Conservation (phyloP, 1,140 invertebrate genomes). For the Cyphomyrmex costatus region DNA sequence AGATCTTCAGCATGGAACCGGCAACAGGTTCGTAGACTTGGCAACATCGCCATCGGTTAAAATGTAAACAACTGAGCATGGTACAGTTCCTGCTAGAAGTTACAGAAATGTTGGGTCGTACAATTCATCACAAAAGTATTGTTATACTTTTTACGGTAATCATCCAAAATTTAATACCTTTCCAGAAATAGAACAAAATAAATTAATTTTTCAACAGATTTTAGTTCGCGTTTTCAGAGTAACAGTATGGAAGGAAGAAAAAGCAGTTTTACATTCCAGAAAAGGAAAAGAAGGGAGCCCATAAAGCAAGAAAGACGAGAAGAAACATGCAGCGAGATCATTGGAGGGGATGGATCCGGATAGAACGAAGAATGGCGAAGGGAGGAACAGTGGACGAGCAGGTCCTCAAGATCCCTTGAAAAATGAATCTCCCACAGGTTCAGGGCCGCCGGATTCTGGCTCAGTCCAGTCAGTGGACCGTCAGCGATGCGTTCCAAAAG, state of each 20-base stretch:
- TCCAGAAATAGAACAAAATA: not conserved
- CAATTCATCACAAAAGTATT: constrained; percentile 50
- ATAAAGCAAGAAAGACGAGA: constrained; percentile 23
- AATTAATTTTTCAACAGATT: not conserved
- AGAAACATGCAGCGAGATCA: constrained; percentile 29
- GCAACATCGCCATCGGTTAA: constrained; percentile 84
- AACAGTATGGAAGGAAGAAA: constrained; percentile 22
- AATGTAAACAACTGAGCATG: constrained; percentile 85
- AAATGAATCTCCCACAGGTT: constrained; percentile 79
- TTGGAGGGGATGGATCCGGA: constrained; percentile 7
- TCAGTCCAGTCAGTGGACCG: not conserved
- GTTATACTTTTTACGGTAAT: not conserved
- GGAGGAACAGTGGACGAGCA: constrained; percentile 71
- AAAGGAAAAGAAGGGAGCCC: not conserved
- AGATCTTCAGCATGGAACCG: constrained; percentile 70
- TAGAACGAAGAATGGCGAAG: not conserved
- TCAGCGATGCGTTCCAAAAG: no score
- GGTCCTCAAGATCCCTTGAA: constrained; percentile 81
- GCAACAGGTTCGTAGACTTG: constrained; percentile 84
- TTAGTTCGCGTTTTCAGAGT: not conserved
- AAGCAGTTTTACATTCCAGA: constrained; percentile 51
- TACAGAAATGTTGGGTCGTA: constrained; percentile 46
- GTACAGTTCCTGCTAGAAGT: constrained; percentile 81
- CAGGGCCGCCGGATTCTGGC: constrained; percentile 64
- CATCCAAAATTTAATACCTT: not conserved